Conservation (phyloP, 1,140 invertebrate genomes). For the Drosophila jambulina region DNA sequence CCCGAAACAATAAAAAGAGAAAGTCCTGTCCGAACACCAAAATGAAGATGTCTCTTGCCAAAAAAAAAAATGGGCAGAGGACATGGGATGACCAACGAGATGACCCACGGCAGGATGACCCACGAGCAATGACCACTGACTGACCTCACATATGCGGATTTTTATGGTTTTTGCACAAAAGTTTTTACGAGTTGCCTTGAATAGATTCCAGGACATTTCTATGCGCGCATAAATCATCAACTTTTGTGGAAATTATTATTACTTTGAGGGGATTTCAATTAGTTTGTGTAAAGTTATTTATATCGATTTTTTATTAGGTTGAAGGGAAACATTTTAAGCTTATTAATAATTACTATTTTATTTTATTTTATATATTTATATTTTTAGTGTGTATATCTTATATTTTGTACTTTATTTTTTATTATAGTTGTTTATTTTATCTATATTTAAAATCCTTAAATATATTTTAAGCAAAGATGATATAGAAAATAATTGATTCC, state of each 20-base stretch:
- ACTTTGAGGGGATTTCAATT: neutral
- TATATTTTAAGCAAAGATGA: too few relatives aligned
- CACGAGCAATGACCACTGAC: neutral
- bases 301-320: neutral
- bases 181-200: neutral
- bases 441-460: too few relatives aligned
- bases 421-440: neutral
- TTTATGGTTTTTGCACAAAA: slow-evolving; percentile 12
- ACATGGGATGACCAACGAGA: slow-evolving; percentile 2
- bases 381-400: neutral
- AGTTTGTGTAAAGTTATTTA: too few relatives aligned
- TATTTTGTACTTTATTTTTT: neutral
- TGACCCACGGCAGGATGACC: slow-evolving; percentile 8
- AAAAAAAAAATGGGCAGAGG: slow-evolving; percentile 10
- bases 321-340: neutral
- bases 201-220: neutral
- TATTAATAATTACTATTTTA: neutral
- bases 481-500: too few relatives aligned
- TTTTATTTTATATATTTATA: neutral
- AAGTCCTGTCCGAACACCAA: slow-evolving; percentile 3
- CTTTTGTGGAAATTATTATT: neutral
- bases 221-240: neutral
- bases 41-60: slow-evolving; percentile 9
- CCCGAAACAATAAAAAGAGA: neutral
- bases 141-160: slow-evolving; percentile 15